These are phyloP conservation scores for Drosophila navojoa DNA, from an alignment of 1,140 invertebrate genomes.

Conservation along the genomic window DNA sequence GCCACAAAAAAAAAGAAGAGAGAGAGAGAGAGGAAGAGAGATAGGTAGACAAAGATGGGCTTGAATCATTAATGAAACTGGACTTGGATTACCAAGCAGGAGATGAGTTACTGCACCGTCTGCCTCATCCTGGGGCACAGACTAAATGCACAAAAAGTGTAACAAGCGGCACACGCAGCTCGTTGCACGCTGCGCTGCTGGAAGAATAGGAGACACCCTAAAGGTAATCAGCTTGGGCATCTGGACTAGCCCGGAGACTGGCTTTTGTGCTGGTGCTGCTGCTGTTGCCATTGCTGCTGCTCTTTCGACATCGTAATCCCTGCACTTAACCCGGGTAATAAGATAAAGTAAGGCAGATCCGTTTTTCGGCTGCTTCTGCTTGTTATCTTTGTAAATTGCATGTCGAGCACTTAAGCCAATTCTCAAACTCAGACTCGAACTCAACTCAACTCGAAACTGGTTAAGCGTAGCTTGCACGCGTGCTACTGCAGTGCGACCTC, in stretches of 20 bases:
- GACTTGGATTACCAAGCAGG: slow-evolving; percentile 55
- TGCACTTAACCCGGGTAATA: slow-evolving; percentile 80
- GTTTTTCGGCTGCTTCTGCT: slow-evolving; percentile 50
- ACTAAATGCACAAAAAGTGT: slow-evolving; percentile 69
- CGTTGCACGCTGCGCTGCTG: slow-evolving; percentile 22
- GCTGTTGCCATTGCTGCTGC: slow-evolving; percentile 71
- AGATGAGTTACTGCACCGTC: slow-evolving; percentile 12
- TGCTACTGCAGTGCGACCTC: slow-evolving; percentile 43
- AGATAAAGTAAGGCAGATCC: slow-evolving; percentile 79
- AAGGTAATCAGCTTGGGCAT: slow-evolving; percentile 63
- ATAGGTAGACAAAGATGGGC: slow-evolving; percentile 46
- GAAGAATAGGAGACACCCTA: slow-evolving; percentile 13
- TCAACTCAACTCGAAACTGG: slow-evolving; percentile 44
- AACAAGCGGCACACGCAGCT: slow-evolving; percentile 74
- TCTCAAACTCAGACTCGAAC: slow-evolving; percentile 29
- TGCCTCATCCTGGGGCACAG: slow-evolving; percentile 35
- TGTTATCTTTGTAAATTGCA: slow-evolving; percentile 81
- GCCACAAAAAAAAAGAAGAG: slow-evolving; percentile 31
- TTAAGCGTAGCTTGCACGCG: slow-evolving; percentile 55
- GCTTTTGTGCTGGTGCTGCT: slow-evolving; percentile 1
- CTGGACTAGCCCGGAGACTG: slow-evolving; percentile 38
- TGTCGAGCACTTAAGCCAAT: slow-evolving; percentile 81
- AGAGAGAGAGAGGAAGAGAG: slow-evolving; percentile 22
- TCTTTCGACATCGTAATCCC: slow-evolving; percentile 77
- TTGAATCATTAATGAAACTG: slow-evolving; percentile 74